phyloP scores from a whole-genome alignment of 1,140 invertebrate species.

The Apis florea region DNA sequence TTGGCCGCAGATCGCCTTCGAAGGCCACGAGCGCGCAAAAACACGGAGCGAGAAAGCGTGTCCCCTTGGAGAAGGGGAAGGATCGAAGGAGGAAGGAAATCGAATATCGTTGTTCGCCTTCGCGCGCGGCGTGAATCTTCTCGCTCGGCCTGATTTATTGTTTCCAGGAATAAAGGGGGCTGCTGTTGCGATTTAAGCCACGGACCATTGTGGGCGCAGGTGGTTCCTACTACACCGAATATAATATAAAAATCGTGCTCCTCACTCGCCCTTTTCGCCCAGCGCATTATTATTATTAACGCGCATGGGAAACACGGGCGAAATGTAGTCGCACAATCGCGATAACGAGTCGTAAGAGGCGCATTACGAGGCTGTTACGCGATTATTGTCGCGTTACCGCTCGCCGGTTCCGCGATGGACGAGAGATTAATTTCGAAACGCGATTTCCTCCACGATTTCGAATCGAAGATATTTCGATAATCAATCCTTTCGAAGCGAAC shows the following conservation, averaged over 20 bases:
- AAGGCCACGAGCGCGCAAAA: too few relatives aligned
- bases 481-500: too few relatives aligned
- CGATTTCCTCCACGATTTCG: too few relatives aligned
- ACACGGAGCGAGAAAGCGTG: not conserved
- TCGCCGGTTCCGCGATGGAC: not conserved
- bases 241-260: conserved; percentile 14
- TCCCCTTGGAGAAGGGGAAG: conserved; percentile 40
- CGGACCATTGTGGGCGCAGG: conserved; percentile 35
- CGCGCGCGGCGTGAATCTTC: conserved; percentile 49
- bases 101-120: conserved; percentile 55
- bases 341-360: conserved; percentile 42
- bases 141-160: conserved; percentile 62
- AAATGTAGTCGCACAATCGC: conserved; percentile 41
- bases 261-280: not conserved
- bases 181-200: conserved; percentile 28
- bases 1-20: too few relatives aligned
- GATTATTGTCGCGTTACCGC: conserved; percentile 10
- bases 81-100: conserved; percentile 67
- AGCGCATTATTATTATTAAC: too few relatives aligned
- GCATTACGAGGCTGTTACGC: conserved; percentile 33
- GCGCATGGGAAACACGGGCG: conserved; percentile 19
- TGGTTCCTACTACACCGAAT: conserved; percentile 16
- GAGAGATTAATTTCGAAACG: too few relatives aligned
- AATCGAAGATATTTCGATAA: too few relatives aligned
- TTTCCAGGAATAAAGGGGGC: conserved; percentile 56